Conservation (phyloP, 2,797 vertebrate genomes). For the Cygnus olor region DNA sequence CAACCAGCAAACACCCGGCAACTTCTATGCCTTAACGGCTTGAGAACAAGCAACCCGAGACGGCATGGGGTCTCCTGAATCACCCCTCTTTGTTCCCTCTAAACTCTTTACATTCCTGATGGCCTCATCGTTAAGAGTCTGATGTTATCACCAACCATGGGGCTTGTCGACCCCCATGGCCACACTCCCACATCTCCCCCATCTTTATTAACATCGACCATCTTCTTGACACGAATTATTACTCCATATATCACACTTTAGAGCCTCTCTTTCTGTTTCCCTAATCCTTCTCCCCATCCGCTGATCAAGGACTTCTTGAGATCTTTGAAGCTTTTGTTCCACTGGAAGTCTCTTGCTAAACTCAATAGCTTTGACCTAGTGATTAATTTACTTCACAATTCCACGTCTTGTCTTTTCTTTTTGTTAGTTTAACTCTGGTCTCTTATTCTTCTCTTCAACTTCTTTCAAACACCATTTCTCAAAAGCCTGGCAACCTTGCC, state of each 20-base stretch:
- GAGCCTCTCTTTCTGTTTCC: conserved; percentile 28
- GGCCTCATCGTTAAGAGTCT: no score
- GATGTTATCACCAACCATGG: no score
- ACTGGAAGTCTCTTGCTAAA: conserved; percentile 6
- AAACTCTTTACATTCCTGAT: no score
- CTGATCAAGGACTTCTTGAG: conserved; percentile 31
- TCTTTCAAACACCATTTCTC: conserved; percentile 19
- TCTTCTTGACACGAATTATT: no score
- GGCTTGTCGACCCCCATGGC: no score
- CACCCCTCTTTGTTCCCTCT: no score
- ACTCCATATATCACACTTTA: not conserved
- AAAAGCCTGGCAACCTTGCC: not conserved
- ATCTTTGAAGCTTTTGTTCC: conserved; percentile 34
- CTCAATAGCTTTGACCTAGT: conserved; percentile 4
- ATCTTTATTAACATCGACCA: no score
- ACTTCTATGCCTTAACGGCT: no score
- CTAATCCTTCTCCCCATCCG: conserved; percentile 20
- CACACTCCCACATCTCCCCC: no score
- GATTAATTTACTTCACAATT: not conserved
- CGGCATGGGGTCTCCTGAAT: no score
- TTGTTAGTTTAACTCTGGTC: not conserved
- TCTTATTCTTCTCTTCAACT: conserved; percentile 3
- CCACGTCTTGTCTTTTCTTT: not conserved
- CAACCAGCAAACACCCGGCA: no score
- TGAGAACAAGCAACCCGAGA: no score